Conservation (phyloP, 1,140 invertebrate genomes). For the Vollenhovia emeryi region DNA sequence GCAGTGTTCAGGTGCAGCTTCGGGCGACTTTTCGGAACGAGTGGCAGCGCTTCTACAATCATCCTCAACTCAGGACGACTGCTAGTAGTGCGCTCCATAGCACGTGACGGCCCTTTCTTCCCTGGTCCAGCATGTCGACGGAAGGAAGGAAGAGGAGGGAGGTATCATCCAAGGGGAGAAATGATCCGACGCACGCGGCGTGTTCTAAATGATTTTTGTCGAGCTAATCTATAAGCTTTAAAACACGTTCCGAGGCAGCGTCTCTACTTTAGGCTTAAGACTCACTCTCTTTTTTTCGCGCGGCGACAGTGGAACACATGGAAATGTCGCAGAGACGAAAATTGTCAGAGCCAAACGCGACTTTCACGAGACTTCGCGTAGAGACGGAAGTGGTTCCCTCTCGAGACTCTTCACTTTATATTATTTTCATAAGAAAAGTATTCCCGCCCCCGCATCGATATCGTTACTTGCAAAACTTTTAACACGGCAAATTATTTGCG, state of each 20-base stretch:
- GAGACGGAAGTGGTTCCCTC: background rate
- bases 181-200: background rate
- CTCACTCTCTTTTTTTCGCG: slow-evolving; percentile 22
- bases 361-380: background rate
- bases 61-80: slow-evolving; percentile 79
- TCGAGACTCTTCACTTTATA: slow-evolving; percentile 30
- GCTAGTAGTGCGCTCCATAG: slow-evolving; percentile 73
- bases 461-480: background rate
- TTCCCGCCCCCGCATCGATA: background rate
- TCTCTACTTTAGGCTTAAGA: slow-evolving; percentile 16
- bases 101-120: background rate
- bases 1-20: slow-evolving; percentile 73
- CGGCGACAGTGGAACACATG: background rate
- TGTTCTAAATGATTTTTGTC: slow-evolving; percentile 41
- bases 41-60: slow-evolving; percentile 78
- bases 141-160: background rate
- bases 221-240: slow-evolving; percentile 50
- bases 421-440: background rate
- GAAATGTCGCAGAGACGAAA: background rate
- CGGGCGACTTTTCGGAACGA: slow-evolving; percentile 76
- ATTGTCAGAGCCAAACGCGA: slow-evolving; percentile 8
- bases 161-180: background rate
- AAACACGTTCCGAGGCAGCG: slow-evolving; percentile 23
- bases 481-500: background rate
- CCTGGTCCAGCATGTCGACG: background rate